Conservation (phyloP, 2,888 invertebrate species). For the Osmoderma eremita region DNA sequence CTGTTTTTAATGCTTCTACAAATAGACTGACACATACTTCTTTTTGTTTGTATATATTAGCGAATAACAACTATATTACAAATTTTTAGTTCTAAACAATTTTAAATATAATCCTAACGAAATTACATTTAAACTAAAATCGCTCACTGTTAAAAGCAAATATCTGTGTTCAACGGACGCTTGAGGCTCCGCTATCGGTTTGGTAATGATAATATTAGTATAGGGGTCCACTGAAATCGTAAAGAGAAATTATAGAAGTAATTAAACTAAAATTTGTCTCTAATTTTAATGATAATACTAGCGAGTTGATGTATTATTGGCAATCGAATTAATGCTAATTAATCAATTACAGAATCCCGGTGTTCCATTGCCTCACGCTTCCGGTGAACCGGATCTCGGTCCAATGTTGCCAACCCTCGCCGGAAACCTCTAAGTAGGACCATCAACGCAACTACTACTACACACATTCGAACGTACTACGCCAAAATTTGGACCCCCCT, state of each 20-base stretch:
- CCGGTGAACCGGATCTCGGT: conserved; percentile 57
- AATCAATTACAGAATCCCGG: conserved; percentile 59
- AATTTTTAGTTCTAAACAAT: too few relatives aligned
- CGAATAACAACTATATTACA: too few relatives aligned
- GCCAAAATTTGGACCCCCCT: conserved; percentile 56
- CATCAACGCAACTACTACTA: conserved; percentile 45
- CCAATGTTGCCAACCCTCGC: conserved; percentile 54
- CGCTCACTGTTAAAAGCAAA: too few relatives aligned
- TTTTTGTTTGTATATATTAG: too few relatives aligned
- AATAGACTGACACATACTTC: too few relatives aligned
- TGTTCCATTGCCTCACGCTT: conserved; percentile 57
- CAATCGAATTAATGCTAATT: conserved; percentile 47
- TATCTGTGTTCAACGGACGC: conserved; percentile 45
- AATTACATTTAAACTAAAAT: too few relatives aligned
- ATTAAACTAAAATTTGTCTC: conserved; percentile 17
- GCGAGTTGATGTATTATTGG: conserved; percentile 43
- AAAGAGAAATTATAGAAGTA: conserved; percentile 17
- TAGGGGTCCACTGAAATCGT: conserved; percentile 18
- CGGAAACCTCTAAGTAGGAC: conserved; percentile 57
- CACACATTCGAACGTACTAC: conserved; percentile 59
- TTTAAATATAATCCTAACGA: too few relatives aligned
- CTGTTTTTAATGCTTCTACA: too few relatives aligned
- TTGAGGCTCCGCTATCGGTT: conserved; percentile 47
- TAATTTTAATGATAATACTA: conserved; percentile 31
- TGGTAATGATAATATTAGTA: background rate